These are phyloP conservation scores for Sphaeridia pumilis DNA, from an alignment of 2,888 invertebrate species.

Conservation along the genomic window DNA sequence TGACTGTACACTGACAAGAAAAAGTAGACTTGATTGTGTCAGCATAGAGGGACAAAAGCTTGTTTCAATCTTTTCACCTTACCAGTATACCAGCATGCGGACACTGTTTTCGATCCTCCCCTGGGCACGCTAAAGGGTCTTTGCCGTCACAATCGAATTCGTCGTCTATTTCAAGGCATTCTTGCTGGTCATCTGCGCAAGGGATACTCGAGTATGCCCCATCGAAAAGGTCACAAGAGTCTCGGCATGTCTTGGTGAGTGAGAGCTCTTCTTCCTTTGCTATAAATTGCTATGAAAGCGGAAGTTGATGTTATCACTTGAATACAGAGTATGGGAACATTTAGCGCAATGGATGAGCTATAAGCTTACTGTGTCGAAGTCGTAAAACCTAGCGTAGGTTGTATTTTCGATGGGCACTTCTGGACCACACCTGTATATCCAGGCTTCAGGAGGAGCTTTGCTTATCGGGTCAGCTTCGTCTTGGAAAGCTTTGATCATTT, in stretches of 20 bases:
- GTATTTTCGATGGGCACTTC: slow-evolving; percentile 10
- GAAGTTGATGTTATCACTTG: background rate
- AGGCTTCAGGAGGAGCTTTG: slow-evolving; percentile 9
- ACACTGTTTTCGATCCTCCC: slow-evolving; percentile 4
- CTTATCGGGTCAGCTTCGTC: background rate
- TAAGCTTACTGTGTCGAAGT: slow-evolving; percentile 15
- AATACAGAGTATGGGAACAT: background rate
- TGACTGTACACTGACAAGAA: slow-evolving; percentile 10
- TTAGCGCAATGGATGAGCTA: too few relatives aligned
- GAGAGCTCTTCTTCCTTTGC: slow-evolving; percentile 14
- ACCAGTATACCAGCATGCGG: slow-evolving; percentile 13
- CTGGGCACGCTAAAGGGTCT: slow-evolving; percentile 6
- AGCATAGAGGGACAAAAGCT: background rate
- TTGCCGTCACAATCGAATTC: slow-evolving; percentile 16
- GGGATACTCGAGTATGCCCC: slow-evolving; percentile 17
- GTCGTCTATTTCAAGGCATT: slow-evolving; percentile 16
- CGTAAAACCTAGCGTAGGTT: slow-evolving; percentile 16
- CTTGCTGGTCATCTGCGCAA: slow-evolving; percentile 14
- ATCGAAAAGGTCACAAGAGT: slow-evolving; percentile 18
- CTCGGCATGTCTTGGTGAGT: slow-evolving; percentile 17
- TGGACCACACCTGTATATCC: slow-evolving; percentile 19
- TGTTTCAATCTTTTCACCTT: background rate
- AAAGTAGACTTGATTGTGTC: background rate
- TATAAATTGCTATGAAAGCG: slow-evolving; percentile 11
- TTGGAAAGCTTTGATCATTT: slow-evolving; percentile 18